Evolutionary conservation across 1,140 invertebrate species (phyloP), one percentile per base, ranked within the genome.

Genomic region (Aphaenogaster rudis): DNA sequence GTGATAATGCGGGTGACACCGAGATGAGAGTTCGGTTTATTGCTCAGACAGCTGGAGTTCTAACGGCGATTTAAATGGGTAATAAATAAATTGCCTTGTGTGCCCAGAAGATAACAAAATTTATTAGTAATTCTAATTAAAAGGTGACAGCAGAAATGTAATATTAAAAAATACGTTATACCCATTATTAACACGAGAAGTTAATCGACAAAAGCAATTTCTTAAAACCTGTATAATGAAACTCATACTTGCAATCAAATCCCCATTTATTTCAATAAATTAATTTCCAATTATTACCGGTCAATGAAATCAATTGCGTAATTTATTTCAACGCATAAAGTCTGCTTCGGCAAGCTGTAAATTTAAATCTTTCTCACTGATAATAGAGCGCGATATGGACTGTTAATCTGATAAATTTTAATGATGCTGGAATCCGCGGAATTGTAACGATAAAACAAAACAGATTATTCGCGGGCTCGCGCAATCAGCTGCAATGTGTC

Each of bases 1-100:
- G 45, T 69, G 52, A 86, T 78, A 74, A 88, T 88, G 80, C 80
- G 80, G 80, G 80, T 84, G 69, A 84, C 67, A 84, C 2, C 54
- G 80, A 84, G 80, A 82, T 36, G 54, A 59, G 66, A 74, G 52
- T 61, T 74, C 11, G 54, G 54, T 63, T 84, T 76, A 76, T 84
- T 84, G 80, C 67, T 84, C 54, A 17, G 80, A 61, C 69, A 84
- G 54, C 69, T 76, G 69, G 42, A 72, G 54, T 48, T 59, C 11
- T 36, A 82, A 74, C 3, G 42, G 59, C 67, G n/a, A 63, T 74
- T 84, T 84, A 74, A 84, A 76, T 63, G 45, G n/a, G 6, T 28
- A 21, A 82, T 82, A 84, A 74, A 76, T 80, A 67, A 67, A 42
- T 39, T 80, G 78, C 15, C 78, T 82, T 17, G 28, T 48, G n/a